A percentile compares a stretch with the other conserved stretches of the same genome.
These are phyloP conservation scores for Danaus melanippus DNA, from an alignment of 1,140 invertebrate species.

Conservation along the genomic window DNA sequence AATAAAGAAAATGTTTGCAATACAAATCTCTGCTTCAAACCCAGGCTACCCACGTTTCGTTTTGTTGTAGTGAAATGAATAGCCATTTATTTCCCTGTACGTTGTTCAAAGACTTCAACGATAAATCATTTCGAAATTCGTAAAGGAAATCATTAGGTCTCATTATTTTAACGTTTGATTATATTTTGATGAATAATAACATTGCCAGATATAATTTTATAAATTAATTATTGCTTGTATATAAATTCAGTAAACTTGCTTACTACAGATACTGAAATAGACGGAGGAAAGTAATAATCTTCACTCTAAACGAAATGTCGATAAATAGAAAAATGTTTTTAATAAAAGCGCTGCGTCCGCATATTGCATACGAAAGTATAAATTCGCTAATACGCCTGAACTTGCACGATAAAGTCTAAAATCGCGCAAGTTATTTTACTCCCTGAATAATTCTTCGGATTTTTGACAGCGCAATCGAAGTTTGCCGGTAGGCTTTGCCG, in stretches of 20 bases:
- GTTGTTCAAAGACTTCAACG: conserved; percentile 10
- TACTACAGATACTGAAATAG: no score
- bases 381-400: conserved; percentile 70
- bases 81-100: conserved; percentile 18
- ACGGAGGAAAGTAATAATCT: no score
- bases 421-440: conserved; percentile 66
- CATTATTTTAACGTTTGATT: conserved; percentile 7
- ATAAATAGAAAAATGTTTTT: conserved; percentile 70
- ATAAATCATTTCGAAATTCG: conserved; percentile 20
- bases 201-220: no score
- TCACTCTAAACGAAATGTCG: conserved; percentile 33
- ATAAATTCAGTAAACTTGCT: no score
- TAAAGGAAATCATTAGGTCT: conserved; percentile 18
- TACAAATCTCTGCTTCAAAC: neutral
- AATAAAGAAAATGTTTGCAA: no score
- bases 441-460: conserved; percentile 69
- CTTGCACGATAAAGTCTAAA: conserved; percentile 67
- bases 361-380: conserved; percentile 67
- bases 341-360: conserved; percentile 62
- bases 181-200: no score
- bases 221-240: no score
- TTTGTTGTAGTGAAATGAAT: conserved; percentile 16
- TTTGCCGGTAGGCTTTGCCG: conserved; percentile 60
- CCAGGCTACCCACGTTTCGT: conserved; percentile 13
- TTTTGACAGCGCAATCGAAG: conserved; percentile 71